Evolutionary conservation across 2,888 invertebrate genomes (phyloP).

Genomic region (Shargacucullia verbasci): DNA sequence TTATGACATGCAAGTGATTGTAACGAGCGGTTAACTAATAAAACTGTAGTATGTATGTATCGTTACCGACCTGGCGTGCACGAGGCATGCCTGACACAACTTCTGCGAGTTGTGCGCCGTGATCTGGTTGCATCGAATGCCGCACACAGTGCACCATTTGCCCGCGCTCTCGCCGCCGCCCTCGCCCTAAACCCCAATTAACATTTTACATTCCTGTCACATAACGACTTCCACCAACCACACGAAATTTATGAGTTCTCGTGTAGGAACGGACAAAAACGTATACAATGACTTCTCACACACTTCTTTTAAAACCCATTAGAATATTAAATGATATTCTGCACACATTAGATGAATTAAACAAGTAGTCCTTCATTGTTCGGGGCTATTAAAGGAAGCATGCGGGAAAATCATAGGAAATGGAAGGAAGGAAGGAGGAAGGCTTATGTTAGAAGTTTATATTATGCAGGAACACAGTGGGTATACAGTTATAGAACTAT

Average conservation of each 20-base stretch:
- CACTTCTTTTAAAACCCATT: conserved; percentile 88
- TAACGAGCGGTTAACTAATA: conserved; percentile 56
- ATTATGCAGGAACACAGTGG: conserved; percentile 40
- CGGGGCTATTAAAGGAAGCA: conserved; percentile 88
- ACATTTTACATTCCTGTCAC: conserved; percentile 78
- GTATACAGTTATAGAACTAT: conserved; percentile 39
- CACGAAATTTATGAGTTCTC: conserved; percentile 47
- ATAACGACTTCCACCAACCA: conserved; percentile 58
- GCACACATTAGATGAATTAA: conserved; percentile 85
- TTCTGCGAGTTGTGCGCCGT: conserved; percentile 87
- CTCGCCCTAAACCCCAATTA: conserved; percentile 87
- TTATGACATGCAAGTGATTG: conserved; percentile 66
- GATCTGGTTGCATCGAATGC: conserved; percentile 86
- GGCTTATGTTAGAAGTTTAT: conserved; percentile 36
- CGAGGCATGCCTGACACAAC: conserved; percentile 89
- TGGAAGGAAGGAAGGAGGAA: conserved; percentile 46
- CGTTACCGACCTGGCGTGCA: conserved; percentile 89
- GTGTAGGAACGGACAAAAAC: conserved; percentile 62
- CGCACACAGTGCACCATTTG: conserved; percentile 87
- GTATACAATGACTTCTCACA: conserved; percentile 76
- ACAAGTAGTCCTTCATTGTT: conserved; percentile 65
- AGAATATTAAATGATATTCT: conserved; percentile 84
- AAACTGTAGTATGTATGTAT: conserved; percentile 55
- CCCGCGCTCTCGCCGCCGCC: conserved; percentile 80
- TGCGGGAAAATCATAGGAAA: conserved; percentile 78